Percentiles rank a stretch among this genome's conserved stretches.
phyloP scores from a whole-genome alignment of 2,113 vertebrate genomes.

The Scomber colias region DNA sequence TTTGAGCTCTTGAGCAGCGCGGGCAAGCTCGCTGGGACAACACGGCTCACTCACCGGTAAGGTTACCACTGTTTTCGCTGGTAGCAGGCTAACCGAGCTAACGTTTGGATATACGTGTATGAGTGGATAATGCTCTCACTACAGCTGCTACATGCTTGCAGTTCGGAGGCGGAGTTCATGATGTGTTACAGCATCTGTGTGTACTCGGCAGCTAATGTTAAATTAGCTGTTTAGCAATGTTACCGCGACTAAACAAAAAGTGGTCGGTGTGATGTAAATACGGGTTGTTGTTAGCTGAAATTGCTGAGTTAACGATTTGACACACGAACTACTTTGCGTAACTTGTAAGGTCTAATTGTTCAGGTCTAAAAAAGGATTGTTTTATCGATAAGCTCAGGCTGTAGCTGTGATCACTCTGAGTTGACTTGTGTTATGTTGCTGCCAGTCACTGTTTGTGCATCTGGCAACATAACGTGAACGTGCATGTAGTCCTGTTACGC shows the following conservation, averaged over 20 bases:
- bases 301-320: background rate
- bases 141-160: no score
- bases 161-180: background rate
- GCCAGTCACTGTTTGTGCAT: background rate
- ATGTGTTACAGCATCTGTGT: background rate
- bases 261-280: constrained; percentile 30
- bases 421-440: background rate
- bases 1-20: constrained; percentile 64
- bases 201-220: no score
- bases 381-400: no score
- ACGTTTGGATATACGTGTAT: background rate
- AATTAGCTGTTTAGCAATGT: constrained; percentile 5
- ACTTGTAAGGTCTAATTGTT: background rate
- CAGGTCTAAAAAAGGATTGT: background rate
- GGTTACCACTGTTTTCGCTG: constrained; percentile 55
- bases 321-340: background rate
- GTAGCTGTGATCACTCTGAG: background rate
- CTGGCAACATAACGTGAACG: background rate
- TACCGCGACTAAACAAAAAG: background rate
- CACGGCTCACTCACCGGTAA: constrained; percentile 74
- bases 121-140: background rate
- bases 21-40: constrained; percentile 61
- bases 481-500: background rate
- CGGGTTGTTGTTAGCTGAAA: background rate
- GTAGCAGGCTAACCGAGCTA: constrained; percentile 56